Base-by-base conservation (phyloP, 2,113 vertebrate genomes). In the Jacana jacana region DNA sequence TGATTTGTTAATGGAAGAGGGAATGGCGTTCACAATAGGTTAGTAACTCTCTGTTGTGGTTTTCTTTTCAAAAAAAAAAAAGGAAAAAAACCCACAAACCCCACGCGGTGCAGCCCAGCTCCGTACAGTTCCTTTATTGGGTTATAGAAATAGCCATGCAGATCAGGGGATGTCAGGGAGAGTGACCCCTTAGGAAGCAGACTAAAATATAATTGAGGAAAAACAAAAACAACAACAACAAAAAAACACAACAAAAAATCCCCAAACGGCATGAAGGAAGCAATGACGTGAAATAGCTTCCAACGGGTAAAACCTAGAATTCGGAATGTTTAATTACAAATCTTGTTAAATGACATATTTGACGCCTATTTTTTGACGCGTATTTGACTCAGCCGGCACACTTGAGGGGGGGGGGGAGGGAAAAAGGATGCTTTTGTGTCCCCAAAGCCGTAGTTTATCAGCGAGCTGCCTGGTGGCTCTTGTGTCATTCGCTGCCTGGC, bases 11-110 rank as follows among this genome's bases (percentile, higher is more conserved):
- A 98, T 98, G 98, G 97, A 98, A 89, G 98, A 98, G 81, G 98
- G 98, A 54, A 98, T 98, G 98, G 98, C 97, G 2, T 98, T 98
- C 97, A 98, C 98, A 58, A 97, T 98, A 97, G 98, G 98, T 98
- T 91, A 97, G 98, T 98, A 81, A 68, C 70, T 40, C 49, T 92
- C 87, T 89, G 39, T 40, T 87, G 6, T 58, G 60, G 23, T 52
- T 81, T 85, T 72, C n/a, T 76, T 17, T 35, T 40, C 40, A 40
- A 7, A 40, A 17, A 46, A 60, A 39, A 79, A 69, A 14, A 39
- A 30, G 17, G 8, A 64, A 40, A 20, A 2, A 40, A 17, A 46
- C 18, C 17, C 44, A 66, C 39, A 75, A 76, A n/a, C n/a, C n/a
- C n/a, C n/a, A n/a, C 39, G 11, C 12, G 23, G 49, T 76, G 44